Base-by-base conservation (phyloP, 2,888 invertebrate species). In the Eristalis arbustorum region DNA sequence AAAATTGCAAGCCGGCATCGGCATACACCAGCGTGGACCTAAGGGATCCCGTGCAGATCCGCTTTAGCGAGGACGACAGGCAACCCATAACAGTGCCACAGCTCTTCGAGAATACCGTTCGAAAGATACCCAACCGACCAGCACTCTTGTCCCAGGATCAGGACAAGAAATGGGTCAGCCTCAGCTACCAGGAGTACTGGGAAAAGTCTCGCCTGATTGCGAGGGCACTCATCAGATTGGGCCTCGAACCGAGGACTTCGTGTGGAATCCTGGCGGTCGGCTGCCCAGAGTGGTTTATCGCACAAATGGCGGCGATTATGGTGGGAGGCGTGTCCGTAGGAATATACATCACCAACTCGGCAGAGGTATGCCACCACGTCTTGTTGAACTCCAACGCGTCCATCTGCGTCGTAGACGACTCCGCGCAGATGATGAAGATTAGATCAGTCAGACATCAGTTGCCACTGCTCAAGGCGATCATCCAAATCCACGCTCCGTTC, bases 251-350 rank as follows among this genome's bases (percentile, higher is more conserved):
- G 77, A 94, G 95, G 90, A 95, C 97, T 91, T 95, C 96, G 1
- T 97, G 98, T 22, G 96, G 97, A 89, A 96, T 98, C 88, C 93
- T 98, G 73, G 98, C 98, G 2, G 97, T 97, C 91, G 98, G 98
- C 92, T 95, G 96, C 42, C 96, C 97, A 18, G 96, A 98, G 93
- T 98, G 98, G 98, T 96, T 97, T 91, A 94, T 97, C 80, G 94
- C 97, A 0, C 96, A 97, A 91, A 91, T 98, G 66, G 98, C 95
- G 1, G 96, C 97, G 0, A 96, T 98, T 89, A 96, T 96, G 91
- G 98, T 98, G 81, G 98, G 98, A 78, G 97, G 97, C 62, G 95
- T 96, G 85, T 96, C 96, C 2, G 95, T 96, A 34, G 98, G 98
- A 76, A 96, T 98, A 90, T 98, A 98, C 93, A 96, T 97, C 0